Evolutionary conservation across 2,113 vertebrate species (phyloP).

Genomic region (Acrocephalus kingi): DNA sequence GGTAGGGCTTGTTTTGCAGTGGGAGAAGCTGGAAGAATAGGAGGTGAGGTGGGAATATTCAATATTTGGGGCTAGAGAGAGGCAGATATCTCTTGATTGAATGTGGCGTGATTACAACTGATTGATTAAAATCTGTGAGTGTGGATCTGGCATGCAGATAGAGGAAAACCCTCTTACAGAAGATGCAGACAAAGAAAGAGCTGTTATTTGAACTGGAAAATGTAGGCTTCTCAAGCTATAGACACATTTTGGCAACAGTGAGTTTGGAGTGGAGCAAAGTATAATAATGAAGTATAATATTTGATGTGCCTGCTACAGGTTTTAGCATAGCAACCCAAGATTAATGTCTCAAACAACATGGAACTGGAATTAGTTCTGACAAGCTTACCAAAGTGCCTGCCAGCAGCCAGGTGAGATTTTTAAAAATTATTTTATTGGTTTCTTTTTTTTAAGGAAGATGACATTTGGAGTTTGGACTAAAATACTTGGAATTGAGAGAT

Average conservation of each 20-base stretch:
- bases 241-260: background rate
- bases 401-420: background rate
- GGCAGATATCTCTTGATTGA: background rate
- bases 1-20: background rate
- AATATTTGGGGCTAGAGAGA: background rate
- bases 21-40: background rate
- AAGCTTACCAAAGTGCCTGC: background rate
- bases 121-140: background rate
- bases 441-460: background rate
- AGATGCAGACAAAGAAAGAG: background rate
- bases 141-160: background rate
- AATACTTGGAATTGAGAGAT: background rate
- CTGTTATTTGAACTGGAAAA: background rate
- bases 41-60: background rate
- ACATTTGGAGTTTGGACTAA: background rate
- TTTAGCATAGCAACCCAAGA: background rate
- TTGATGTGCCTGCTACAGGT: background rate
- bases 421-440: background rate
- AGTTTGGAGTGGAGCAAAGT: background rate
- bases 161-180: background rate
- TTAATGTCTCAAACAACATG: background rate
- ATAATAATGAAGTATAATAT: background rate
- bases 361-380: background rate
- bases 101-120: background rate
- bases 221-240: background rate